Evolutionary conservation across 2,888 invertebrate species (phyloP).

Genomic region (Aspidiotus rigidus): DNA sequence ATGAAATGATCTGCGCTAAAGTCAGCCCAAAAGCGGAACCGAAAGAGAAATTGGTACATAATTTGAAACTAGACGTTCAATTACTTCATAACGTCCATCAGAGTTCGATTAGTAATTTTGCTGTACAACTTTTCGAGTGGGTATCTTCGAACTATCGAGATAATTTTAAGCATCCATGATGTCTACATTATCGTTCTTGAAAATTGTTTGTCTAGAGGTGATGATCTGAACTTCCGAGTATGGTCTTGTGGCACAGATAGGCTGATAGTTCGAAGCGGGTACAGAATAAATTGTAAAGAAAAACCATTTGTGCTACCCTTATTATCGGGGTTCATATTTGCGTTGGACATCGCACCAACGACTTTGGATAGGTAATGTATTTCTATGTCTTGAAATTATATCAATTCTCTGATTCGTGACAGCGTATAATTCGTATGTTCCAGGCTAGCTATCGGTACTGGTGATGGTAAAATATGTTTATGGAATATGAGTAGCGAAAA

Average conservation of each 20-base stretch:
- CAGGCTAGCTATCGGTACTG: constrained; percentile 60
- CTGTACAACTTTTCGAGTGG: constrained; percentile 15
- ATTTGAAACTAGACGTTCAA: constrained; percentile 21
- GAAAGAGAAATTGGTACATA: neutral
- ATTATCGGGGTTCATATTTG: constrained; percentile 51
- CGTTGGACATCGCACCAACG: constrained; percentile 49
- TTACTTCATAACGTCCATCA: constrained; percentile 24
- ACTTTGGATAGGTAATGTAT: constrained; percentile 7
- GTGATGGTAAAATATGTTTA: constrained; percentile 63
- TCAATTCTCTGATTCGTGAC: neutral
- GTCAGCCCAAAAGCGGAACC: neutral
- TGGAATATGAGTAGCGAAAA: constrained; percentile 56
- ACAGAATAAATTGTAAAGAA: constrained; percentile 17
- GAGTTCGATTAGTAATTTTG: constrained; percentile 28
- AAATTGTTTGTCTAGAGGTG: neutral
- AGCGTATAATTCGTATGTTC: constrained; percentile 11
- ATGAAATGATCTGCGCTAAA: constrained; percentile 11
- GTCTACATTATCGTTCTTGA: neutral
- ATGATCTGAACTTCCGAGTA: constrained; percentile 23
- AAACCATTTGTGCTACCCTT: constrained; percentile 18
- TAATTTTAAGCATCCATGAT: neutral
- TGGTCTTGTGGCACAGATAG: constrained; percentile 22
- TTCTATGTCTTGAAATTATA: constrained; percentile 4
- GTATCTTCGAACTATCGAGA: neutral
- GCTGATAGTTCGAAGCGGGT: constrained; percentile 20